Evolutionary conservation across 2,888 invertebrate species (phyloP), one percentile per base, ranked within the genome.

Genomic region (Minunthozetes semirufus): DNA sequence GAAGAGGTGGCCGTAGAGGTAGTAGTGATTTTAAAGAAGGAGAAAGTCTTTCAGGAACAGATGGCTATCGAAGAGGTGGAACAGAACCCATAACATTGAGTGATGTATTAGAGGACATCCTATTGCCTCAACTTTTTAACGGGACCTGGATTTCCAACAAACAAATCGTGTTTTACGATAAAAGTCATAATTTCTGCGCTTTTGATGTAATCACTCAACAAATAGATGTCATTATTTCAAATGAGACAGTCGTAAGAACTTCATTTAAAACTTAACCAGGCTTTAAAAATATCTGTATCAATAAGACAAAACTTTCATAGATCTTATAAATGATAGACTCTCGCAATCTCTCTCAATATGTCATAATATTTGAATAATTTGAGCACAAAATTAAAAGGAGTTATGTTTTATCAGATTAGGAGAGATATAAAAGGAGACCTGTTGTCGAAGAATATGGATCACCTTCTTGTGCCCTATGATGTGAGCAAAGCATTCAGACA

Each of bases 41-140:
- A n/a, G n/a, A n/a, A n/a, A n/a, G n/a, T n/a, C n/a, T n/a, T n/a
- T n/a, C n/a, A n/a, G n/a, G n/a, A n/a, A n/a, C n/a, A n/a, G n/a
- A n/a, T n/a, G n/a, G n/a, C n/a, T n/a, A n/a, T n/a, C n/a, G n/a
- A n/a, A n/a, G n/a, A 61, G 61, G 27, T 3, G 29, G 59, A 9
- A 59, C 9, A 63, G 61, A 72, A 25, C 42, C 70, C 66, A 77
- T 79, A 73, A 56, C 76, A 19, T 72, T 79, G 75, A 76, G 77
- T 38, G 78, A 79, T 76, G 75, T 78, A 17, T 72, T 79, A n/a
- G 71, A 72, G 33, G 78, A 77, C 48, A 70, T 68, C 56, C 77
- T 78, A 73, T 75, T 72, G 53, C 76, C 78, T 42, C 74, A 77
- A 19, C 75, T 73, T 4, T 79, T 77, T 63, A 79, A 79, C 73